Evolutionary conservation across 2,888 invertebrate genomes (phyloP).

Genomic region (Argyra leucocephala): DNA sequence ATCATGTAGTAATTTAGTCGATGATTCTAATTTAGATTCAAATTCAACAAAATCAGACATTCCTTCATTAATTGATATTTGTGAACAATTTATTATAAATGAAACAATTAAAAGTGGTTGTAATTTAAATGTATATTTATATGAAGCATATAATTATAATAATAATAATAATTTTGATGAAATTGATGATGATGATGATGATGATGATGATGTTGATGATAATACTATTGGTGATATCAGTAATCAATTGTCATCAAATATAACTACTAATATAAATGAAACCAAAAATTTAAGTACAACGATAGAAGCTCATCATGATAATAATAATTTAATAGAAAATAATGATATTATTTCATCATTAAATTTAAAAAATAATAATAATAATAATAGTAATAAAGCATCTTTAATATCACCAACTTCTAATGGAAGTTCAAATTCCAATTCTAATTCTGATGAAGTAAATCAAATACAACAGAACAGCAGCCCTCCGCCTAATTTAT

Average conservation of each 20-base stretch:
- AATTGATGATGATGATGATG: background rate
- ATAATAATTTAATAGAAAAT: background rate
- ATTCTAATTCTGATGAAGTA: slow-evolving; percentile 1
- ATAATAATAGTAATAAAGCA: background rate
- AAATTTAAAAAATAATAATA: background rate
- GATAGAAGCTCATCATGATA: background rate
- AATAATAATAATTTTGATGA: background rate
- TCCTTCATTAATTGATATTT: background rate
- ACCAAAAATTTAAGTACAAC: background rate
- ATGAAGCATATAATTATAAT: background rate
- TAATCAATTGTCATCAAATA: background rate
- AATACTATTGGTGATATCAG: background rate
- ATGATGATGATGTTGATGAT: background rate
- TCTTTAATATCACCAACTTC: background rate
- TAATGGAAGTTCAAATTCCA: background rate
- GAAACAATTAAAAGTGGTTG: slow-evolving; percentile 14
- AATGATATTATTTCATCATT: background rate
- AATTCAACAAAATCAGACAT: slow-evolving; percentile 8
- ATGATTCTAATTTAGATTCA: slow-evolving; percentile 23
- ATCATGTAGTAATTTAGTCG: slow-evolving; percentile 26
- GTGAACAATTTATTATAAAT: slow-evolving; percentile 16
- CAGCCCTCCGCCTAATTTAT: slow-evolving; percentile 19
- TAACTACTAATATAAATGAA: background rate
- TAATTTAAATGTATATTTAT: slow-evolving; percentile 1
- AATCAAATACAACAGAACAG: too few relatives aligned